These are phyloP conservation scores for Rapana venosa DNA, from an alignment of 2,888 invertebrate species.

Conservation along the genomic window DNA sequence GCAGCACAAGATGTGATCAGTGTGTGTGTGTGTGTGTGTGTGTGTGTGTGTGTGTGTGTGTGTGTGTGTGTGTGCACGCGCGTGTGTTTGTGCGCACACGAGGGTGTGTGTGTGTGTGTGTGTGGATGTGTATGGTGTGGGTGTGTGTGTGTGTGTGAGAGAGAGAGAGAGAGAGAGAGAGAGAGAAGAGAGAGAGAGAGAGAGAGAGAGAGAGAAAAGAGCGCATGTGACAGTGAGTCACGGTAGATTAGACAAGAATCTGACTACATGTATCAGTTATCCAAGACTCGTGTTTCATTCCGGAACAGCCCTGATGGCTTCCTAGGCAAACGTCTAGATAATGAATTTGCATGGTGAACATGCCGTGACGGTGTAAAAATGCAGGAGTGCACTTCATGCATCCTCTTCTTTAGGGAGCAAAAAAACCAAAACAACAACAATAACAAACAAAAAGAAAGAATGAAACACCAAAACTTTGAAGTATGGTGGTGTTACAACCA, in stretches of 20 bases:
- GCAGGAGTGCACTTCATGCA: background rate
- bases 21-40: too few species aligned
- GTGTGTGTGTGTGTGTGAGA: too few species aligned
- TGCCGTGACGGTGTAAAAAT: background rate
- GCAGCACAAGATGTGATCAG: too few species aligned
- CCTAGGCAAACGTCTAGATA: background rate
- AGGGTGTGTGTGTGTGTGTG: background rate
- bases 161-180: too few species aligned
- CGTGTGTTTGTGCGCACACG: background rate
- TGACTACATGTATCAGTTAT: background rate
- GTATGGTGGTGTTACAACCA: background rate
- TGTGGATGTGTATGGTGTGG: background rate
- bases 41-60: background rate
- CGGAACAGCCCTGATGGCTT: background rate
- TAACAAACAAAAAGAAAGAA: too few species aligned
- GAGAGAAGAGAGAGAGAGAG: background rate
- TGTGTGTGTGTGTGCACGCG: background rate
- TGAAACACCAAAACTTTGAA: background rate
- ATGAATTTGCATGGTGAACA: background rate
- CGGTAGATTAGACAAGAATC: background rate
- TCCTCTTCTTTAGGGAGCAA: background rate
- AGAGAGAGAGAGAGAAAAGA: background rate
- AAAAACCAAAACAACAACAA: background rate
- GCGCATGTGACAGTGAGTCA: background rate
- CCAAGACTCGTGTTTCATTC: background rate